Evolutionary conservation across 2,888 invertebrate species (phyloP).

Genomic region (Margaritifera margaritifera): DNA sequence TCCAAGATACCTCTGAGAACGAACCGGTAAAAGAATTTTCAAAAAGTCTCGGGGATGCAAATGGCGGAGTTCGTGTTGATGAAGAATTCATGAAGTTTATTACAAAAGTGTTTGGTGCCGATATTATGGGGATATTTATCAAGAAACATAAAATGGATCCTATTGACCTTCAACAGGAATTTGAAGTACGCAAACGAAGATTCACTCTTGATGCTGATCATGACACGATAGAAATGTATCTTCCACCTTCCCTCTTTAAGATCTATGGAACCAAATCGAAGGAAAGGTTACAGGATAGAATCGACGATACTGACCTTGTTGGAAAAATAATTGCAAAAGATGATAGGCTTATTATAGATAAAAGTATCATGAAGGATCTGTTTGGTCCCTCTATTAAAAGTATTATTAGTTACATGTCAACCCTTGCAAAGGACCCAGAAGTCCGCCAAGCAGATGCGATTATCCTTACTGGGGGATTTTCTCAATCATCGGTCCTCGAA

Average conservation of each 20-base stretch:
- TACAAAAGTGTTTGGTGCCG: constrained; percentile 31
- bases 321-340: constrained; percentile 30
- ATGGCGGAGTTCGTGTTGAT: constrained; percentile 43
- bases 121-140: constrained; percentile 43
- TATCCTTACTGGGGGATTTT: constrained; percentile 35
- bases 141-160: constrained; percentile 39
- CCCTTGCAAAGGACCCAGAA: constrained; percentile 38
- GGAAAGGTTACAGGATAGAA: constrained; percentile 33
- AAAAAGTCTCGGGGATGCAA: constrained; percentile 36
- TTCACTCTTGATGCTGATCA: constrained; percentile 30
- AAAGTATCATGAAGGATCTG: constrained; percentile 37
- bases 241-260: constrained; percentile 30
- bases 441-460: constrained; percentile 33
- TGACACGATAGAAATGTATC: constrained; percentile 15
- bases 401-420: constrained; percentile 35
- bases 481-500: constrained; percentile 30
- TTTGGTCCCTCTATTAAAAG: constrained; percentile 41
- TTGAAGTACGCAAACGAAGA: constrained; percentile 43
- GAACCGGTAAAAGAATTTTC: constrained; percentile 32
- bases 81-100: constrained; percentile 44
- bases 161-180: constrained; percentile 43
- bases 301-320: constrained; percentile 37
- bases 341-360: constrained; percentile 28
- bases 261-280: constrained; percentile 28
- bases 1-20: constrained; percentile 38